Conservation (phyloP, 2,888 invertebrate species). For the Drosophila cyrtoloma region DNA sequence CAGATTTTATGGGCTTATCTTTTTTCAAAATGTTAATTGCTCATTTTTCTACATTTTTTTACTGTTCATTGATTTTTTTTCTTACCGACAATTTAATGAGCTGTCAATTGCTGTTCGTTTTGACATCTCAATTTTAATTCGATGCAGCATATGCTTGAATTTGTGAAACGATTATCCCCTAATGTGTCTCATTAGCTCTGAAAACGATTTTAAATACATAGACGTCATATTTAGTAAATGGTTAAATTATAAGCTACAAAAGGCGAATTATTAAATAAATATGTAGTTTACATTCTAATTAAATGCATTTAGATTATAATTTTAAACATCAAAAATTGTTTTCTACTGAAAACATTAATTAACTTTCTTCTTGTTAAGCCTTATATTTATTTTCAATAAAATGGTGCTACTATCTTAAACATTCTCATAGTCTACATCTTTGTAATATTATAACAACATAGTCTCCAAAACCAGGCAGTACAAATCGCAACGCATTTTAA, state of each 20-base stretch:
- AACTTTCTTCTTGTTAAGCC: not conserved
- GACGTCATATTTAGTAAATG: not conserved
- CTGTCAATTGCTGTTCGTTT: conserved; percentile 63
- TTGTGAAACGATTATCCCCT: conserved; percentile 19
- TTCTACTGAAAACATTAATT: not conserved
- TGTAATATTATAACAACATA: conserved; percentile 16
- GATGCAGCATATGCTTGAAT: conserved; percentile 32
- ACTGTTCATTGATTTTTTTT: conserved; percentile 5
- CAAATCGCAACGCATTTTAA: conserved; percentile 38
- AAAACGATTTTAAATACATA: not conserved
- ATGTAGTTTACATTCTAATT: not conserved
- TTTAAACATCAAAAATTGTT: too few species aligned
- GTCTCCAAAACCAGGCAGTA: conserved; percentile 4
- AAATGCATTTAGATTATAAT: not conserved
- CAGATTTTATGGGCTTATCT: conserved; percentile 72
- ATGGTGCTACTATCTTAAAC: not conserved
- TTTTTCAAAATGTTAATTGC: conserved; percentile 72
- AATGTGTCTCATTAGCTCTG: not conserved
- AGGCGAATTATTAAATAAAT: not conserved
- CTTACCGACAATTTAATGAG: conserved; percentile 52
- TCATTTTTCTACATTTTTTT: conserved; percentile 28
- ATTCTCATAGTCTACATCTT: conserved; percentile 13
- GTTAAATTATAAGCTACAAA: not conserved
- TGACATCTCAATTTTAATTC: conserved; percentile 58
- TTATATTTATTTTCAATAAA: not conserved